Percentiles rank a stretch among this genome's conserved stretches.
Conservation (phyloP, 2,113 vertebrate species). For the Lynx canadensis region DNA sequence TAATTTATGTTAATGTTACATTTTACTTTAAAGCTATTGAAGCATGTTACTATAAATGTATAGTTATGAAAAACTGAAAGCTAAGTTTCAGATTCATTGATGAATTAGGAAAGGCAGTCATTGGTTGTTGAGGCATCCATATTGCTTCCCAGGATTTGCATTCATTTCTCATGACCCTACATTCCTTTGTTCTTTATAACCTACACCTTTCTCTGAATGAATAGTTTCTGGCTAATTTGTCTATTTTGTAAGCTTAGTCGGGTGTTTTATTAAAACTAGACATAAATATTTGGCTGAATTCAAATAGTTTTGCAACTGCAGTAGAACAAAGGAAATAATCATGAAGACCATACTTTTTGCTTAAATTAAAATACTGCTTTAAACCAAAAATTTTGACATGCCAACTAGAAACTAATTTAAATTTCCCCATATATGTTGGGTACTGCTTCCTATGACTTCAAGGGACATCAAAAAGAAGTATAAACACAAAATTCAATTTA, state of each 20-base stretch:
- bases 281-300: neutral
- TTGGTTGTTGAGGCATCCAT: neutral
- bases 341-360: neutral
- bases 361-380: slow-evolving; percentile 26
- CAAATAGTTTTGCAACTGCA: neutral
- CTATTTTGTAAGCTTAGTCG: slow-evolving; percentile 11
- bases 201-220: neutral
- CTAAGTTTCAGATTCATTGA: neutral
- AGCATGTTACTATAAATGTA: neutral
- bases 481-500: slow-evolving; percentile 38
- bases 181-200: neutral
- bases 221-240: slow-evolving; percentile 29
- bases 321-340: neutral
- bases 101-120: neutral
- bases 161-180: neutral
- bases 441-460: neutral
- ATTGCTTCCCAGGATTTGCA: neutral
- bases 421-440: neutral
- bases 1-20: neutral
- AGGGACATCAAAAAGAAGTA: slow-evolving; percentile 3
- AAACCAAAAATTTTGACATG: slow-evolving; percentile 27
- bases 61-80: neutral
- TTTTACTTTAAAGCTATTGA: slow-evolving; percentile 29
- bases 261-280: slow-evolving; percentile 44
- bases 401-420: slow-evolving; percentile 19